Percentiles rank a stretch among this genome's conserved stretches.
Evolutionary conservation across 2,113 vertebrate genomes (phyloP).

Genomic region (Psophia crepitans): DNA sequence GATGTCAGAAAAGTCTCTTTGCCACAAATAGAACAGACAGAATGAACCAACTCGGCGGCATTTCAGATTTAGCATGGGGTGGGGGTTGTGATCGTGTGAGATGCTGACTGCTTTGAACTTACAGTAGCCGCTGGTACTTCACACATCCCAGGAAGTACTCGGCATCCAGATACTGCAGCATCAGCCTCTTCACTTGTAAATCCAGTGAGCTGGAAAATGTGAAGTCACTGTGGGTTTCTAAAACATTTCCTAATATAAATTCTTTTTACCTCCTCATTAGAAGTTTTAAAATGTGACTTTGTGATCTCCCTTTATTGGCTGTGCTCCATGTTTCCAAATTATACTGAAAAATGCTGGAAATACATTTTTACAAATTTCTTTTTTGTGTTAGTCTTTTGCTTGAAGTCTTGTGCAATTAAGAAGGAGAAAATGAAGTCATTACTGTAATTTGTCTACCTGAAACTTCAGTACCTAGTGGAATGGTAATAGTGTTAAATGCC

Average conservation of each 20-base stretch:
- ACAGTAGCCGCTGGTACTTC: neutral
- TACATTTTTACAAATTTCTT: neutral
- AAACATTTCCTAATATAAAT: neutral
- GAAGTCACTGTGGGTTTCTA: neutral
- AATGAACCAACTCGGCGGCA: neutral
- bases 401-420: neutral
- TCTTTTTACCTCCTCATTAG: neutral
- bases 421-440: neutral
- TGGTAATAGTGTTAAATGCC: neutral
- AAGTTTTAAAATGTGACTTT: neutral
- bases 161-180: neutral
- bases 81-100: neutral
- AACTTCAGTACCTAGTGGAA: neutral
- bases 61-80: neutral
- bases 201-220: conserved; percentile 4
- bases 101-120: neutral
- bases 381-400: neutral
- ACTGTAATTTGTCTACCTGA: neutral
- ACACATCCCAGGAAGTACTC: neutral
- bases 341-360: neutral
- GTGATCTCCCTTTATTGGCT: neutral
- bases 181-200: neutral
- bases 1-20: neutral
- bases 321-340: conserved; percentile 6
- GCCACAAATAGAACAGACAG: neutral